These are phyloP conservation scores for Unio pictorum DNA, from an alignment of 2,888 invertebrate genomes.

Conservation along the genomic window DNA sequence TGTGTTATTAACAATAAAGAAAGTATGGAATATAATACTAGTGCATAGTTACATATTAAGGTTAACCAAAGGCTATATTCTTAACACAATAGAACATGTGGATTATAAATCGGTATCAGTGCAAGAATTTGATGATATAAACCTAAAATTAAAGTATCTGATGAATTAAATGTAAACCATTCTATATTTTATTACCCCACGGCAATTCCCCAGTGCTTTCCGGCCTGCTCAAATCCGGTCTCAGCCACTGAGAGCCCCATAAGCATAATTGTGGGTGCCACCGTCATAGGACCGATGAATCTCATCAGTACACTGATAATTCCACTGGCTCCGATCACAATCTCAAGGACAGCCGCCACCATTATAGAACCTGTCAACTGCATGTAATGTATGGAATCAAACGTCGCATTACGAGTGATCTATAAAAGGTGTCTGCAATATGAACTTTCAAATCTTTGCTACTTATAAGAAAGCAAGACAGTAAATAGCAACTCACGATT, in stretches of 20 bases:
- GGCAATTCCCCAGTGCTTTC: constrained; percentile 87
- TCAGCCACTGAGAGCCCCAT: constrained; percentile 81
- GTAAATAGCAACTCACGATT: too few species aligned
- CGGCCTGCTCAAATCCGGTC: constrained; percentile 81
- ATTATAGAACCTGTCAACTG: constrained; percentile 85
- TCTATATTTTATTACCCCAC: constrained; percentile 77
- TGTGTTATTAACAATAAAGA: too few species aligned
- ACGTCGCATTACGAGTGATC: background rate
- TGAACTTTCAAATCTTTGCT: too few species aligned
- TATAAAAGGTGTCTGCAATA: too few species aligned
- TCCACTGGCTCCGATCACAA: constrained; percentile 81
- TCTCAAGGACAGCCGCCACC: constrained; percentile 83
- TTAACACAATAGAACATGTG: background rate
- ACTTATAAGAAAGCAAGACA: too few species aligned
- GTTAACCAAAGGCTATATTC: background rate
- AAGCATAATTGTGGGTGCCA: constrained; percentile 86
- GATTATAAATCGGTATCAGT: background rate
- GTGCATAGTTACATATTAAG: too few species aligned
- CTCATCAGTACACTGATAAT: constrained; percentile 82
- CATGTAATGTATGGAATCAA: background rate
- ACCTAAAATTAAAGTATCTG: too few species aligned
- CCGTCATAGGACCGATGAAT: constrained; percentile 86
- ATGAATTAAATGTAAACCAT: background rate
- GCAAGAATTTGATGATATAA: too few species aligned
- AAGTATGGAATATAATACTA: too few species aligned